Evolutionary conservation across 2,797 vertebrate genomes (phyloP), one percentile per base, ranked within the genome.

Genomic region (Bovichtus variegatus): DNA sequence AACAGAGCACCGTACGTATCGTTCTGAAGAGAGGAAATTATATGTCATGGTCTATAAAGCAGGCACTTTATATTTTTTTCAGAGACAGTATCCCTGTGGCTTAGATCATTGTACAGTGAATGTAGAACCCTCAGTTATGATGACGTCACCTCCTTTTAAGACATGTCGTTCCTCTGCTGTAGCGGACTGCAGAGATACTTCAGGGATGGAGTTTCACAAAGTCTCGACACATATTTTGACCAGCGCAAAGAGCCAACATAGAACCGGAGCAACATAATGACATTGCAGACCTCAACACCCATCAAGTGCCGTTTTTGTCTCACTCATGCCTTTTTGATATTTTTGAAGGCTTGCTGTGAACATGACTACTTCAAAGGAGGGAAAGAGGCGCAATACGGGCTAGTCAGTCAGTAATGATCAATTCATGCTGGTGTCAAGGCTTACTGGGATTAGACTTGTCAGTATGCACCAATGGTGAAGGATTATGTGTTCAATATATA

Each of bases 31-130:
- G 69, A 85, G 89, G 90, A 91, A 91, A 91, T 89, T 49, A 90
- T 90, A 87, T 91, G 92, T 87, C 92, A 91, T 68, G 85, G 76
- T 87, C 90, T 84, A 93, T 91, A 89, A 93, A 91, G 67, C 81
- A 65, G 61, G 38, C 55, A 69, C 86, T 87, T 85, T 62, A 87
- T 88, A 85, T 81, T 88, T 88, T 90, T 88, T n/a, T 87, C 69
- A 64, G 74, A 87, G 86, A 87, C 75, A 47, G 75, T 69, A 79
- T 92, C 82, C 89, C 86, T 61, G 77, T 58, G 81, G 75, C 80
- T 89, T 68, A 78, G 73, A 87, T 88, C 84, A 77, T 70, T 78
- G 88, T 83, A 54, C 68, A 6, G 58, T 40, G 60, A 71, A 74
- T 82, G 87, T 84, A 70, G 62, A 82, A 83, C 47, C 55, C 54